Evolutionary conservation across 2,113 vertebrate genomes (phyloP).

Genomic region (Fukomys damarensis): DNA sequence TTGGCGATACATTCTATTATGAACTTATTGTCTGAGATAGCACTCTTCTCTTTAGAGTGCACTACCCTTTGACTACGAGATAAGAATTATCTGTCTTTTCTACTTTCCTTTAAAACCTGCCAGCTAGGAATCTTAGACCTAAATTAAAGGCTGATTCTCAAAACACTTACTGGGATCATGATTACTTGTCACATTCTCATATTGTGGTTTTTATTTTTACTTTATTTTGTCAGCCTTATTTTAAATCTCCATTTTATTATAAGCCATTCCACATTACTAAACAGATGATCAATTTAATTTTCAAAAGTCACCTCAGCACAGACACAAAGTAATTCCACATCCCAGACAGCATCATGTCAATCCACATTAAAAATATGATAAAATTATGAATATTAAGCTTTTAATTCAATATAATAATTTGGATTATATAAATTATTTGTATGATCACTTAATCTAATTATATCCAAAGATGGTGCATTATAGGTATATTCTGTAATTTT

Average conservation of each 20-base stretch:
- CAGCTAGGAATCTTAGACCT: background rate
- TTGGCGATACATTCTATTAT: background rate
- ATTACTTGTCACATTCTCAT: background rate
- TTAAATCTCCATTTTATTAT: background rate
- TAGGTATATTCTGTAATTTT: background rate
- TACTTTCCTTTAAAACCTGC: background rate
- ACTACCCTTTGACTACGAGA: background rate
- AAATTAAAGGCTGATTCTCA: background rate
- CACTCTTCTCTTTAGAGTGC: background rate
- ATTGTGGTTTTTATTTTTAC: background rate
- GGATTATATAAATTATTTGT: background rate
- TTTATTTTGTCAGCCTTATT: background rate
- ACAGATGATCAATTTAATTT: background rate
- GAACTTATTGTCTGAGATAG: background rate
- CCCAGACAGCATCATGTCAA: background rate
- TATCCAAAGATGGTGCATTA: background rate
- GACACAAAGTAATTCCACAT: background rate
- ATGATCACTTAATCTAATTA: background rate
- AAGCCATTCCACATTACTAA: background rate
- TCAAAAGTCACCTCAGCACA: background rate
- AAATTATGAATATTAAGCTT: background rate
- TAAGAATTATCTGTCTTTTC: background rate
- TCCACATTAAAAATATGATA: background rate
- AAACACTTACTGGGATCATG: background rate
- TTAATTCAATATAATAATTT: constrained; percentile 18